Evolutionary conservation across 2,888 invertebrate species (phyloP), one percentile per base, ranked within the genome.

Genomic region (Ernsta delagoae): DNA sequence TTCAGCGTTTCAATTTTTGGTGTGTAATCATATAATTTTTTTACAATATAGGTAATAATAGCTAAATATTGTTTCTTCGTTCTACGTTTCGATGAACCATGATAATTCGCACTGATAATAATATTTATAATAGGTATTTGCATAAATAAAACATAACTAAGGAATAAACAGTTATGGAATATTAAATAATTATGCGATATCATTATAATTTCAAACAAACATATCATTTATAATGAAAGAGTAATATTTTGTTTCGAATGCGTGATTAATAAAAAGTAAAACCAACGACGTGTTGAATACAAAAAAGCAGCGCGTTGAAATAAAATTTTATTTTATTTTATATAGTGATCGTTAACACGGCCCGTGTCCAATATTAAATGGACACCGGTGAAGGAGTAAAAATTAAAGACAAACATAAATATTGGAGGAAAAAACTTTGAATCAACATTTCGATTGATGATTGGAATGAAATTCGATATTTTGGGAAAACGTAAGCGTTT

Each of bases 291-390:
- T 87, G 87, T 91, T 88, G 85, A 88, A 84, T 83, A 86, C 81
- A 89, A 89, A 75, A 64, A 82, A 87, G 81, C 80, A 81, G 83
- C 77, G 79, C 86, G 86, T 88, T 87, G 85, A 91, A 91, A 92
- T 92, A 92, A 92, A 91, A 89, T 90, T 90, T 90, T 89, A 92
- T 92, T 89, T 88, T 89, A 89, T 90, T 90, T 90, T 89, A 92
- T 92, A 89, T 88, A 89, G 86, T 85, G 92, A 86, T 90, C 92
- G 91, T 93, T 92, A 93, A 92, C 90, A 84, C 84, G 83, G 85
- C 82, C 87, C 82, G 81, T 82, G 84, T 85, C 83, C 87, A 83
- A 90, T 91, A 91, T 92, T 90, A 92, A 92, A 92, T 88, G 90
- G 89, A 86, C 87, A 85, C 81, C 87, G 86, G 83, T 80, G 83